Conservation (phyloP, 1,140 invertebrate genomes). For the Heliconius hermathena region DNA sequence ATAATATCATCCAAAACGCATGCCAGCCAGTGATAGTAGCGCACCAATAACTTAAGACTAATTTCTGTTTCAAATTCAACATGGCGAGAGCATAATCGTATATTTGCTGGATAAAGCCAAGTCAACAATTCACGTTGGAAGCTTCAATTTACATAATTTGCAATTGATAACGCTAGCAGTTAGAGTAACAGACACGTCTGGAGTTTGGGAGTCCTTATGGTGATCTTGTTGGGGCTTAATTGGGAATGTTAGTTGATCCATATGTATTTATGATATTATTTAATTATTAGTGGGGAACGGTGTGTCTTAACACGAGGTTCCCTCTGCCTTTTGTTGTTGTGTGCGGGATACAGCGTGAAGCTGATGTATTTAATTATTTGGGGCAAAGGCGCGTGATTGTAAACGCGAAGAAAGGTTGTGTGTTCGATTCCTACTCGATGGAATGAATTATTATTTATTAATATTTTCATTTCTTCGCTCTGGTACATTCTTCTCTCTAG, state of each 20-base stretch:
- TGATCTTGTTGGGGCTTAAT: not conserved
- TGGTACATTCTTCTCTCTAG: too few species aligned
- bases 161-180: constrained; percentile 43
- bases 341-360: too few species aligned
- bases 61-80: constrained; percentile 43
- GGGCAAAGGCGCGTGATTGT: too few species aligned
- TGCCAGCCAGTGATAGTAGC: constrained; percentile 20
- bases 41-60: constrained; percentile 25
- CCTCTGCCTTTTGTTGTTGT: too few species aligned
- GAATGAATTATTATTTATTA: too few species aligned
- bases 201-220: constrained; percentile 20
- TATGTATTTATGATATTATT: too few species aligned
- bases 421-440: too few species aligned
- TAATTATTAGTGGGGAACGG: too few species aligned
- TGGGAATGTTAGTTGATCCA: not conserved
- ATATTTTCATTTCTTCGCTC: too few species aligned
- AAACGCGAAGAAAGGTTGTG: too few species aligned
- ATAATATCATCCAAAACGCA: not conserved
- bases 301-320: too few species aligned
- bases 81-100: constrained; percentile 39
- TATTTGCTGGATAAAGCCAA: constrained; percentile 41
- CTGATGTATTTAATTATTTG: too few species aligned
- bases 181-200: constrained; percentile 28
- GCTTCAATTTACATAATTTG: constrained; percentile 43
- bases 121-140: constrained; percentile 40